A percentile compares a stretch with the other conserved stretches of the same genome.
These are phyloP conservation scores for Montifringilla adamsi DNA, from an alignment of 2,113 vertebrate species.

Conservation along the genomic window DNA sequence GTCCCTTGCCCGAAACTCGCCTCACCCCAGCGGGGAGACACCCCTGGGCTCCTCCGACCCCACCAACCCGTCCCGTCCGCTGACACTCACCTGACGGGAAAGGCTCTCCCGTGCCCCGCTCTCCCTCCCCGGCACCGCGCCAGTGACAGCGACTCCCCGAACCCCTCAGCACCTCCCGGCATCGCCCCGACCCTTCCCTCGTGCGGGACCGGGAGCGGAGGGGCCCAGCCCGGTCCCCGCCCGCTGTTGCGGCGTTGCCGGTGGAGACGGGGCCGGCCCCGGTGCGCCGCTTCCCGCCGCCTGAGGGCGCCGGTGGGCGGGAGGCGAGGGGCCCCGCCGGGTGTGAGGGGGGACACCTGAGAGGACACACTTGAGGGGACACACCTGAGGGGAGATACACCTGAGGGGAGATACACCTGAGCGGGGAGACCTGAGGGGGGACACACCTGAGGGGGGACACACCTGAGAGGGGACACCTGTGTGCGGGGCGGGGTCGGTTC, in stretches of 20 bases:
- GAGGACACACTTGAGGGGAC: no score
- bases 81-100: neutral
- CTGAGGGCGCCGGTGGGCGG: neutral
- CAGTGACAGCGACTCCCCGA: no score
- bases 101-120: accelerated
- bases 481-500: accelerated
- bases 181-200: neutral
- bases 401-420: neutral
- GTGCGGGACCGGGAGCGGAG: no score
- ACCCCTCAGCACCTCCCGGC: neutral
- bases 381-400: neutral
- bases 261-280: neutral
- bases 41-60: neutral
- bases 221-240: neutral
- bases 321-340: accelerated
- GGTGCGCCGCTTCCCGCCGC: neutral
- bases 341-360: neutral
- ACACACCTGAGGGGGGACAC: neutral
- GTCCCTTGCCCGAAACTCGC: neutral
- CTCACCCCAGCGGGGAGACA: neutral
- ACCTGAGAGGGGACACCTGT: neutral
- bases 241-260: neutral
- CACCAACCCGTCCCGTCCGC: neutral
- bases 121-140: neutral
- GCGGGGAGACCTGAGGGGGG: no score